Evolutionary conservation across 2,888 invertebrate genomes (phyloP), one percentile per base, ranked within the genome.

Genomic region (Crossocerus cetratus): DNA sequence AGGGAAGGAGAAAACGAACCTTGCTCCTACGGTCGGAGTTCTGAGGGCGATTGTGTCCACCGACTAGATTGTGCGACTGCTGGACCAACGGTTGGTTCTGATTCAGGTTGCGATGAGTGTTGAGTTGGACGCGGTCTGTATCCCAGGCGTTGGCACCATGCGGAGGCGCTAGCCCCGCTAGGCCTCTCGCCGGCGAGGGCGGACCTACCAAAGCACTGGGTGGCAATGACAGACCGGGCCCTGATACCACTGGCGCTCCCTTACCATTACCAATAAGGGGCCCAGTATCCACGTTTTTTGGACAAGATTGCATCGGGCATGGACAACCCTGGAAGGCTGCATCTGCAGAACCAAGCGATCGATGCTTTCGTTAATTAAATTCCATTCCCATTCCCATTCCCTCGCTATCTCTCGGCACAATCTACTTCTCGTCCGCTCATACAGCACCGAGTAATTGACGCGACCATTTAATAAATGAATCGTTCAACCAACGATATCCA

Each of bases 231-330:
- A 90, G 90, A 90, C 90, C 90, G 89, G 89, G 89, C 87, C 90
- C 90, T 85, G 89, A 87, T 85, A 86, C 88, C 83, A 90, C 90
- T 90, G 90, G 90, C 89, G 89, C 90, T 91, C 92, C 92, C 94
- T 96, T 96, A 95, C 95, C 94, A 94, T 96, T 96, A 96, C 96
- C 96, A 96, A 96, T 96, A 96, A 96, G 96, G 96, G 96, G 96
- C 94, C 97, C 97, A 97, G 96, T 96, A 96, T 94, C 96, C 95
- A 95, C 97, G 97, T 97, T 97, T 97, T 97, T 97, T 97, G 97
- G 96, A 97, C 96, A 97, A 94, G 96, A 94, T 93, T 96, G 96
- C 93, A 96, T 94, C 92, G 96, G 96, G 93, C 96, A 97, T 87
- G 96, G 96, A 92, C 97, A 96, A 91, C 93, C 93, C 88, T 93